Conservation (phyloP, 1,140 invertebrate species). For the Lutraria rhynchaena region DNA sequence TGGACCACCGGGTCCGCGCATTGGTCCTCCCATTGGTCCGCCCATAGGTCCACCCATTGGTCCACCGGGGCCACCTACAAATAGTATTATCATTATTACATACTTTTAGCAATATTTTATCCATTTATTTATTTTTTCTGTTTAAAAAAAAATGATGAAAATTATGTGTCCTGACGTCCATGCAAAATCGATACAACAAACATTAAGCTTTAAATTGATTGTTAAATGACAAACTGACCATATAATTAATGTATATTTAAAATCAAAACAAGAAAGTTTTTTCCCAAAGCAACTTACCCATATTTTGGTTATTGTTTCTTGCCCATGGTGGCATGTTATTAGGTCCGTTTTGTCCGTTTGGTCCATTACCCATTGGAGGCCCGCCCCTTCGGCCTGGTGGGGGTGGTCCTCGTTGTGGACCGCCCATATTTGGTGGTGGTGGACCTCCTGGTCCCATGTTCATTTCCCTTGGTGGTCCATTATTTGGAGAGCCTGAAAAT, state of each 20-base stretch:
- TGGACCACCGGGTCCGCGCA: not conserved
- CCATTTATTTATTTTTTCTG: too few relatives aligned
- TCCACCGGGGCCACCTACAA: slow-evolving; percentile 2
- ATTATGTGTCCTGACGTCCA: too few relatives aligned
- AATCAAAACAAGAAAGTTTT: too few relatives aligned
- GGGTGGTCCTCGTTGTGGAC: slow-evolving; percentile 10
- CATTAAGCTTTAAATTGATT: too few relatives aligned
- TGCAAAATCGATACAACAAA: too few relatives aligned
- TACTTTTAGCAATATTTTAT: too few relatives aligned
- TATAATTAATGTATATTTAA: too few relatives aligned
- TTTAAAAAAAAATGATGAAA: too few relatives aligned
- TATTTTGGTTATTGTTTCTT: not conserved
- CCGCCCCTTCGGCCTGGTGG: not conserved
- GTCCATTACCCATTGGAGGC: not conserved
- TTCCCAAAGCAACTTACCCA: too few relatives aligned
- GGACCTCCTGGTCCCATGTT: not conserved
- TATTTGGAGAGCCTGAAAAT: slow-evolving; percentile 13
- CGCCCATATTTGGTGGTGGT: not conserved
- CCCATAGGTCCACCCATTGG: slow-evolving; percentile 17
- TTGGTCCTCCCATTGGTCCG: slow-evolving; percentile 35
- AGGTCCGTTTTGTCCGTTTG: slow-evolving; percentile 2
- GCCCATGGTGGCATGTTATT: slow-evolving; percentile 34
- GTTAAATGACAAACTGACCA: too few relatives aligned
- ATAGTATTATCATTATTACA: too few relatives aligned
- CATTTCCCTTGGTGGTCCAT: slow-evolving; percentile 27